Evolutionary conservation across 2,113 vertebrate genomes (phyloP).

Genomic region (Rhinolophus sinicus): DNA sequence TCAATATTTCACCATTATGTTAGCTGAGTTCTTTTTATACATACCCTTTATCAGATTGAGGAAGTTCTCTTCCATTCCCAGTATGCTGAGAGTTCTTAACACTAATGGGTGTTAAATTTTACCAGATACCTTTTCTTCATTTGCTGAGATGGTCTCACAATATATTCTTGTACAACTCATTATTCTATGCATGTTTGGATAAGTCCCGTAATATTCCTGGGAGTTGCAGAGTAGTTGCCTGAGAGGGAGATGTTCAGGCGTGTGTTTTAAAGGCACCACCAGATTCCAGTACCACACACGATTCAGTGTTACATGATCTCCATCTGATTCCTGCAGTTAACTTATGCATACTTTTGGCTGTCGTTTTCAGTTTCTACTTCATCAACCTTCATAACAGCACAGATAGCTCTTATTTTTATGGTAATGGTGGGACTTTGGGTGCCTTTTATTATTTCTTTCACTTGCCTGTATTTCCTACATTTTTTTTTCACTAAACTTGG

Average conservation of each 20-base stretch:
- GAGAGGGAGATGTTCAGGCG: not conserved
- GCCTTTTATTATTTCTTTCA: not conserved
- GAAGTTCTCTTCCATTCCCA: not conserved
- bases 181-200: not conserved
- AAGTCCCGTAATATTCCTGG: not conserved
- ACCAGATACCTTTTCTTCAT: not conserved
- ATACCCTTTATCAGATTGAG: not conserved
- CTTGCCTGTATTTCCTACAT: not conserved
- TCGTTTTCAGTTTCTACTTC: constrained; percentile 5
- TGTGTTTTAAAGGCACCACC: not conserved
- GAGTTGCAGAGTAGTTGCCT: not conserved
- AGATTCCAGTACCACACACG: not conserved
- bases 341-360: not conserved
- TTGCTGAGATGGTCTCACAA: not conserved
- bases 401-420: not conserved
- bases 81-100: not conserved
- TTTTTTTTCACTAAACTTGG: not conserved
- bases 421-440: not conserved
- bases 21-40: not conserved
- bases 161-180: not conserved
- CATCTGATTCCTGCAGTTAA: not conserved
- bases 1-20: not conserved
- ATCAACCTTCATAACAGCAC: not conserved
- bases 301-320: not conserved
- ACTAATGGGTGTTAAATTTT: not conserved